These are phyloP conservation scores for Polietes domitor DNA, from an alignment of 2,888 invertebrate species.

Conservation along the genomic window DNA sequence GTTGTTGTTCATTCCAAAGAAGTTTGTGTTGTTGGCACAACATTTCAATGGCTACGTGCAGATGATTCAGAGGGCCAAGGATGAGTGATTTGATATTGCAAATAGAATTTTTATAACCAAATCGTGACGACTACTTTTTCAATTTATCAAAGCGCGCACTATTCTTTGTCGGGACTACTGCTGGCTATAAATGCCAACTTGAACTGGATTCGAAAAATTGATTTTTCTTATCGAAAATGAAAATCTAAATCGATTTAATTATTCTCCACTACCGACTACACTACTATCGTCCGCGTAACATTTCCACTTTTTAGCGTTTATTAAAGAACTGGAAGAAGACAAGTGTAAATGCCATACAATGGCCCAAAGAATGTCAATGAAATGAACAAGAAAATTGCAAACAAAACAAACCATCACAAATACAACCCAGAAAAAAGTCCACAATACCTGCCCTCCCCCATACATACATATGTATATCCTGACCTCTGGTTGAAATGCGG, in stretches of 20 bases:
- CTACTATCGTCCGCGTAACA: background rate
- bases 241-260: background rate
- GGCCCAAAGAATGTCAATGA: constrained; percentile 29
- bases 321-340: background rate
- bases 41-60: background rate
- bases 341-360: constrained; percentile 27
- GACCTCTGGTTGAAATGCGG: constrained; percentile 18
- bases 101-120: background rate
- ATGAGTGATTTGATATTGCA: background rate
- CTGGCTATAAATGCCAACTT: background rate
- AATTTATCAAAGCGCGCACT: background rate
- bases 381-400: constrained; percentile 32
- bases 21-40: constrained; percentile 30
- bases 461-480: no score
- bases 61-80: background rate
- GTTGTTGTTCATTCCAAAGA: background rate
- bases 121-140: background rate
- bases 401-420: constrained; percentile 29
- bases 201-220: background rate
- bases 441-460: constrained; percentile 22
- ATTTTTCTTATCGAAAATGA: constrained; percentile 14
- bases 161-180: background rate
- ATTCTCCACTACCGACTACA: background rate
- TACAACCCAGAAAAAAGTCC: constrained; percentile 44
- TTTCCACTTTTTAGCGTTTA: background rate